phyloP scores from a whole-genome alignment of 2,888 invertebrate genomes.

The Phortica magna region DNA sequence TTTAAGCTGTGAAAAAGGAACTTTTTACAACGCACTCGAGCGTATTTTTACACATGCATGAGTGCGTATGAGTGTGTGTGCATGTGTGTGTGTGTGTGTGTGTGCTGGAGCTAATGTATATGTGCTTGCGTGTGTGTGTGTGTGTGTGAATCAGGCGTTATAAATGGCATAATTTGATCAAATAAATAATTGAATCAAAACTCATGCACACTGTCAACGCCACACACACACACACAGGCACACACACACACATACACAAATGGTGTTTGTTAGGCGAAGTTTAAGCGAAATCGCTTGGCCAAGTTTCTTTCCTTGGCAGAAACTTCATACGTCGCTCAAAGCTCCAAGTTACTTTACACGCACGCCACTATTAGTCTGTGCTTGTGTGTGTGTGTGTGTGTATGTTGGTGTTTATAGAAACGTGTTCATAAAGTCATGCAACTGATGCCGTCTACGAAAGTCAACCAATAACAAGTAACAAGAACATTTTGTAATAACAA shows the following conservation, averaged over 20 bases:
- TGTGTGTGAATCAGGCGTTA: not conserved
- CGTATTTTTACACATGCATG: too few relatives aligned
- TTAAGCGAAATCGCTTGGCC: not conserved
- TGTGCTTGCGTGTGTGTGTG: constrained; percentile 8
- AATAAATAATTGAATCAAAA: not conserved
- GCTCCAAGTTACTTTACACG: not conserved
- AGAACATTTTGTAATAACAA: constrained; percentile 18
- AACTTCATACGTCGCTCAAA: too few relatives aligned
- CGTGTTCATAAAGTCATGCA: not conserved
- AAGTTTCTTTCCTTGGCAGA: not conserved
- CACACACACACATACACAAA: constrained; percentile 32
- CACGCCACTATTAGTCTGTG: not conserved
- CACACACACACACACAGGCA: not conserved
- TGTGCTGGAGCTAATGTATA: not conserved
- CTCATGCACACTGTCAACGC: not conserved
- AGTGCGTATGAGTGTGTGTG: not conserved
- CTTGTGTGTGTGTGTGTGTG: too few relatives aligned
- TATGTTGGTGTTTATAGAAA: too few relatives aligned
- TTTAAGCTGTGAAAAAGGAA: not conserved
- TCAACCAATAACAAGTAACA: constrained; percentile 9
- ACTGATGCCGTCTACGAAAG: constrained; percentile 9
- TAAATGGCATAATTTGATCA: constrained; percentile 33
- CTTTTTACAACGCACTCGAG: not conserved
- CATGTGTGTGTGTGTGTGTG: not conserved
- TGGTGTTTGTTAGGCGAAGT: not conserved